These are phyloP conservation scores for Paradoxurus hermaphroditus DNA, from an alignment of 2,113 vertebrate genomes.

Conservation along the genomic window DNA sequence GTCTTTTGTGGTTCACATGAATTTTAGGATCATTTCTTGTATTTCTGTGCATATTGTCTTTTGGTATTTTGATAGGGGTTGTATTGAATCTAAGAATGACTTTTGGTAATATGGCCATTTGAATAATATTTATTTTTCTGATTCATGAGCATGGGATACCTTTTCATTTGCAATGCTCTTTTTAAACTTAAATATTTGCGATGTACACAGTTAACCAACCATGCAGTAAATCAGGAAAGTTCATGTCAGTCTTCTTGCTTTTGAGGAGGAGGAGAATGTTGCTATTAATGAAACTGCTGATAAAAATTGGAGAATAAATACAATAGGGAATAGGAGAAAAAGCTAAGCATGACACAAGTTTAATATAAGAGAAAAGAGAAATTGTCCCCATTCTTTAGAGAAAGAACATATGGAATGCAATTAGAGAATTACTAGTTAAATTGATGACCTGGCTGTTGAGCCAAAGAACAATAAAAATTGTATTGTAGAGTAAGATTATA, in stretches of 20 bases:
- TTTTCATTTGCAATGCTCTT: background rate
- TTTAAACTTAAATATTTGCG: background rate
- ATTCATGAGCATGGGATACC: background rate
- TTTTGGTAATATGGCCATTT: background rate
- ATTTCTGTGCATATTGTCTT: background rate
- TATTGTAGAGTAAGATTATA: background rate
- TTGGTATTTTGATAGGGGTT: background rate
- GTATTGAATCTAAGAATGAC: background rate
- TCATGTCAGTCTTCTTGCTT: background rate
- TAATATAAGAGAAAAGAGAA: background rate
- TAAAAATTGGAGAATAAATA: background rate
- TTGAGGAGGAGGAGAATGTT: background rate
- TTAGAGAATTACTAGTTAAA: background rate
- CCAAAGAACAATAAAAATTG: background rate
- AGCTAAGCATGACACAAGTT: background rate
- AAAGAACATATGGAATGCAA: background rate
- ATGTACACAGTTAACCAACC: background rate
- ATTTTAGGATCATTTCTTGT: background rate
- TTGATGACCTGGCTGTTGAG: background rate
- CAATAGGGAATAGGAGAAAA: background rate
- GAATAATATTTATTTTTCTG: background rate
- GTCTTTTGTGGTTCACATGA: background rate
- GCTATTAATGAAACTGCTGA: background rate
- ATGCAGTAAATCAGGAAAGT: background rate
- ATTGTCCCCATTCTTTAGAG: background rate